Conservation (phyloP, 2,113 vertebrate genomes). For the Stomatorhinus ivindoensis region DNA sequence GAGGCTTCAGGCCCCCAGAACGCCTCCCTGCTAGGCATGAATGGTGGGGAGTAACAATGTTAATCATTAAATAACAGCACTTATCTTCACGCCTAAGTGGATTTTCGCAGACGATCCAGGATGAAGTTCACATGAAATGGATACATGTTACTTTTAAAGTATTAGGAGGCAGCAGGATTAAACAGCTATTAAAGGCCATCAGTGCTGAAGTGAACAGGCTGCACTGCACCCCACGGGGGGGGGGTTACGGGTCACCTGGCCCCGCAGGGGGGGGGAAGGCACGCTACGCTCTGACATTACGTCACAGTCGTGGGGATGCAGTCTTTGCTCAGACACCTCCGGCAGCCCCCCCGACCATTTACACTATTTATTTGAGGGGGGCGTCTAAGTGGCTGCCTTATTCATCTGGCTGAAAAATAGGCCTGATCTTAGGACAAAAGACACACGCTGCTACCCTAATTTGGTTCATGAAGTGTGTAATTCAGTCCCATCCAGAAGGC, state of each 20-base stretch:
- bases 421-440: slow-evolving; percentile 81
- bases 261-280: slow-evolving; percentile 22
- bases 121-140: background rate
- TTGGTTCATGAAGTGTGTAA: slow-evolving; percentile 90
- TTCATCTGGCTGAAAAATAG: slow-evolving; percentile 81
- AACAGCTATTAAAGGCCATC: background rate
- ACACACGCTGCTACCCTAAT: slow-evolving; percentile 77
- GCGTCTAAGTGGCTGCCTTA: slow-evolving; percentile 66
- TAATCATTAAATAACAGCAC: slow-evolving; percentile 1
- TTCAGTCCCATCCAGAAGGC: slow-evolving; percentile 66
- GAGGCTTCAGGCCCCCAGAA: background rate
- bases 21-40: background rate
- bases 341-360: slow-evolving; percentile 72
- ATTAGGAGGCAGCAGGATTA: background rate
- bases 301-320: slow-evolving; percentile 65
- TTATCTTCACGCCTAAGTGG: background rate
- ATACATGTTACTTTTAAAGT: background rate
- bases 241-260: background rate
- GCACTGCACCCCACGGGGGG: background rate
- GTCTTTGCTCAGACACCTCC: slow-evolving; percentile 80
- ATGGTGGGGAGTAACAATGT: background rate
- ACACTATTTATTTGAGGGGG: slow-evolving; percentile 76
- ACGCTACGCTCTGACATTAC: slow-evolving; percentile 19
- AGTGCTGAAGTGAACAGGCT: background rate
- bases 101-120: background rate